Percentiles rank a stretch among this genome's conserved stretches.
Evolutionary conservation across 2,888 invertebrate species (phyloP).

Genomic region (Physocephala rufipes): DNA sequence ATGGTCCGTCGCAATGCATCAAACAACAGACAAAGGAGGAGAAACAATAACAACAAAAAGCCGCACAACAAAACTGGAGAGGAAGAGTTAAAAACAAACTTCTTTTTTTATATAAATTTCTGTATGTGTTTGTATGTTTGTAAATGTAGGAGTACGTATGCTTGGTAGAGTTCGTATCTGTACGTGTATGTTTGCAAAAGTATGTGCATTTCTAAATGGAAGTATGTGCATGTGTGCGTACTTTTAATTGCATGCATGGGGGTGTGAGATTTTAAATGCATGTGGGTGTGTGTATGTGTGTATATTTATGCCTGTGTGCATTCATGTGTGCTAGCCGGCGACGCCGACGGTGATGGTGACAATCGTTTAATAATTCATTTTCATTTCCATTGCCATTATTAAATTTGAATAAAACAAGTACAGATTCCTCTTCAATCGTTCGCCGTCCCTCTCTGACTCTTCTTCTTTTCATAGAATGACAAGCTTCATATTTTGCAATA

Average conservation of each 20-base stretch:
- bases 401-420: conserved; percentile 21
- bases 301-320: not conserved
- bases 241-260: too few species aligned
- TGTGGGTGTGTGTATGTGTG: too few species aligned
- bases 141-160: too few species aligned
- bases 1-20: not conserved
- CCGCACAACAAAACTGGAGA: not conserved
- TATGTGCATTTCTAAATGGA: not conserved
- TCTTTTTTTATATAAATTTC: too few species aligned
- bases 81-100: not conserved
- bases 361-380: conserved; percentile 63
- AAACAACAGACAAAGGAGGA: too few species aligned
- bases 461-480: too few species aligned
- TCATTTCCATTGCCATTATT: conserved; percentile 55
- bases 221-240: too few species aligned
- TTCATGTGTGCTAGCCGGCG: not conserved
- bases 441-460: too few species aligned
- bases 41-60: not conserved
- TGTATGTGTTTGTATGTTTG: too few species aligned
- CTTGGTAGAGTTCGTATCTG: not conserved
- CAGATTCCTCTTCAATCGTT: not conserved
- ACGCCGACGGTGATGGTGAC: conserved; percentile 46
- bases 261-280: too few species aligned
- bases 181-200: too few species aligned
- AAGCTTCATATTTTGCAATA: too few species aligned